Conservation (phyloP, 1,140 invertebrate species). For the Drosophila rhopaloa region DNA sequence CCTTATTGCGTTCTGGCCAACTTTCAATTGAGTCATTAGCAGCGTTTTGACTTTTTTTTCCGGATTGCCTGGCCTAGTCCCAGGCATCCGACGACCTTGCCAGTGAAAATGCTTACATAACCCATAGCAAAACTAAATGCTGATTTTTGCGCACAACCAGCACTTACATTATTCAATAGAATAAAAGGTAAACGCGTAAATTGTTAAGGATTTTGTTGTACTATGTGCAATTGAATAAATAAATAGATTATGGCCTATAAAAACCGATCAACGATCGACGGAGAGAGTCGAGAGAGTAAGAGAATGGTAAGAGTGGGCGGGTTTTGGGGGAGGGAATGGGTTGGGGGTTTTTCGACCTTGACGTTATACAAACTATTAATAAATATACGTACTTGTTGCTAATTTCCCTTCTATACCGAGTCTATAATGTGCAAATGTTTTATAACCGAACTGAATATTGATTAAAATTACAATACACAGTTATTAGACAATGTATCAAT, state of each 20-base stretch:
- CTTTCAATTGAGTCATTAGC: slow-evolving; percentile 38
- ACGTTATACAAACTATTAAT: slow-evolving; percentile 36
- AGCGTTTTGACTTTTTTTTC: slow-evolving; percentile 24
- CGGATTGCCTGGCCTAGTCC: slow-evolving; percentile 35
- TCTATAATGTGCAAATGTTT: slow-evolving; percentile 14
- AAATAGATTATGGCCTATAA: slow-evolving; percentile 32
- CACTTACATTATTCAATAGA: slow-evolving; percentile 40
- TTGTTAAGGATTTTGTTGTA: slow-evolving; percentile 31
- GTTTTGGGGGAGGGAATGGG: background rate
- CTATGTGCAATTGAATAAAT: slow-evolving; percentile 24
- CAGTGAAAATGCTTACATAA: slow-evolving; percentile 37
- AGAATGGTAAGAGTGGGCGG: background rate
- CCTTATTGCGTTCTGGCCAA: slow-evolving; percentile 52
- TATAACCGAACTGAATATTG: slow-evolving; percentile 27
- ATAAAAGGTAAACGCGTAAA: slow-evolving; percentile 39
- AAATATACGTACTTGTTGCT: slow-evolving; percentile 21
- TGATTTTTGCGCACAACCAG: slow-evolving; percentile 3
- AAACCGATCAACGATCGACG: slow-evolving; percentile 17
- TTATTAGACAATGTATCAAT: slow-evolving; percentile 3
- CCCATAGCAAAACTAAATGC: slow-evolving; percentile 22
- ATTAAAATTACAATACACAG: slow-evolving; percentile 19
- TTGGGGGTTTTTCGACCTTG: slow-evolving; percentile 30
- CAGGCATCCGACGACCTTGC: slow-evolving; percentile 33
- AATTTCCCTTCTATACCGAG: slow-evolving; percentile 22
- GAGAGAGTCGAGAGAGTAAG: background rate